Evolutionary conservation across 2,113 vertebrate genomes (phyloP).

Genomic region (Paedocypris sp.): DNA sequence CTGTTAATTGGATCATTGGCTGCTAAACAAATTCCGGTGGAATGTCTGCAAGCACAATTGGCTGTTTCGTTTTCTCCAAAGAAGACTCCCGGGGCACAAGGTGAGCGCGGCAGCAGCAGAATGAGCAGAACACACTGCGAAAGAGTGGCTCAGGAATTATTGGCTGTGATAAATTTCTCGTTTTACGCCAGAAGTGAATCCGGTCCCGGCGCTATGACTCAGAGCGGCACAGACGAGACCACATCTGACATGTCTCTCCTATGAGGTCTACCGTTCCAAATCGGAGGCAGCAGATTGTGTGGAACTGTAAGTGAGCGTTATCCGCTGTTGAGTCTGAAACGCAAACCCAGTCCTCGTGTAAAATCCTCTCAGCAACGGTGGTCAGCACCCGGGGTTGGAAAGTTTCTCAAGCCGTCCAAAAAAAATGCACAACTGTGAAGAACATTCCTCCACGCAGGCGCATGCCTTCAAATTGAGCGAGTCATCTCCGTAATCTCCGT

Average conservation of each 20-base stretch:
- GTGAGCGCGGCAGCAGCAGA: background rate
- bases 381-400: no score
- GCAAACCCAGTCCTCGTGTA: no score
- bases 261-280: background rate
- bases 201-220: background rate
- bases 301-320: background rate
- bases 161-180: conserved; percentile 9
- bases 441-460: background rate
- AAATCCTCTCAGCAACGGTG: no score
- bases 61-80: background rate
- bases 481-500: background rate
- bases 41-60: background rate
- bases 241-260: background rate
- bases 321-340: no score
- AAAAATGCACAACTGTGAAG: conserved; percentile 3
- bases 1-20: conserved; percentile 6
- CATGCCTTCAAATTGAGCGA: background rate
- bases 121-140: background rate
- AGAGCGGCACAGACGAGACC: background rate
- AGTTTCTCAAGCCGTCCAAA: no score
- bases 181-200: conserved; percentile 9
- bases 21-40: no score
- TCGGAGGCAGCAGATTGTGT: background rate
- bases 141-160: background rate
- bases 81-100: background rate